Base-by-base conservation (phyloP, 2,888 invertebrate species). In the Rhagium mordax region DNA sequence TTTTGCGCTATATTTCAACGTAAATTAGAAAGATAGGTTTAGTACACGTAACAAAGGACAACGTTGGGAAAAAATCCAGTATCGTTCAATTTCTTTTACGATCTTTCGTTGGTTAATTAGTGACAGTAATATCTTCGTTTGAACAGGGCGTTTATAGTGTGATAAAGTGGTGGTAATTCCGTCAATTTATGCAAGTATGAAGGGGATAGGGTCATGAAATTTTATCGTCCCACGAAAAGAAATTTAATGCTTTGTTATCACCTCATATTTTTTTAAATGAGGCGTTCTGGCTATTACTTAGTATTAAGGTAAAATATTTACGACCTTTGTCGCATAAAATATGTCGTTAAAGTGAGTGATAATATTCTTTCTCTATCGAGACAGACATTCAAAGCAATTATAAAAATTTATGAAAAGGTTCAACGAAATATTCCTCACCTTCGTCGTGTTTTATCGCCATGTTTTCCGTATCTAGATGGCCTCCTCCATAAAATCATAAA, bases 191-290 rank as follows among this genome's bases (percentile, higher is more conserved):
- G 83, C 84, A 81, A 81, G 79, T 79, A 69, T 70, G 70, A 73
- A 74, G 71, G 74, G 75, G 47, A 29, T 33, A 62, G 55, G 76
- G 77, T 78, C 79, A 79, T 82, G 82, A 84, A 83, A 82, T 83
- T 84, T 85, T 85, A 85, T 83, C 82, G 81, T 74, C 71, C 74
- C 78, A 78, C 80, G 77, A 79, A 80, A 81, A 80, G 81, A 81
- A 83, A 83, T 82, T 82, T 81, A 81, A 83, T 77, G 81, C 81
- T 81, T 78, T 81, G 82, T 84, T 84, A 83, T 84, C 83, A 79
- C 83, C 83, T 82, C 82, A 79, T 83, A 83, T 83, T 83, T 84
- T 82, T 81, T 81, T 78, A 78, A 83, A 83, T 82, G 78, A 78
- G 81, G 80, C 82, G 78, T 78, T 76, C 72, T 53, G 60, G 75